Evolutionary conservation across 2,797 vertebrate genomes (phyloP), one percentile per base, ranked within the genome.

Genomic region (Myotis pilosus): DNA sequence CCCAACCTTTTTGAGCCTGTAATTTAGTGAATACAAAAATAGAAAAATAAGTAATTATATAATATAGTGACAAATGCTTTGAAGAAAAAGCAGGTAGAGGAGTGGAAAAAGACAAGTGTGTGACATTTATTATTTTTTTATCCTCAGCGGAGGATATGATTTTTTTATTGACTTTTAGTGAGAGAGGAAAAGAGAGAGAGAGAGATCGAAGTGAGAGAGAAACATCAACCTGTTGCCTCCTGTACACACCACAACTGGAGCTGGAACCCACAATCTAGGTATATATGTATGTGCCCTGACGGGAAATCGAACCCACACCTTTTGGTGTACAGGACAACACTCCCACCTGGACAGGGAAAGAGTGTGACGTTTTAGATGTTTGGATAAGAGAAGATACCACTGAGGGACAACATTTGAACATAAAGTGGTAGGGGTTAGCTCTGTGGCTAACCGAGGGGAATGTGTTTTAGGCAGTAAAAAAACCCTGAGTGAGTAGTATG

Each of bases 31-130:
- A 66, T 44, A 72, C 17, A 96, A 25, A 62, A 64, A 47, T 11
- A 74, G 78, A 74, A 55, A 68, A n/a, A 38, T 15, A 79, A 41
- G n/a, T 71, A 57, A 64, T 89, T 79, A 51, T 22, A 55, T 87
- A 80, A 20, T 71, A 25, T 62, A 94, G 20, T 85, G 51, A 93
- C 11, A 41, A 60, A 51, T 74, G 8, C 53, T 83, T 85, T 74
- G 25, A 93, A 85, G 53, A 47, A 91, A 94, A 96, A 91, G 41
- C 25, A 93, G 44, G 5, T 44, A 79, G 75, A 89, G 23, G 25
- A 60, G 22, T 87, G 9, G 68, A 53, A 64, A 84, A 82, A 55
- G 44, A 49, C 10, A 74, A 8, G 8, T 76, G 6, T 53, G 6
- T 33, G 62, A 66, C 62, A 64, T 64, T 57, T 57, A 25, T 57